Evolutionary conservation across 1,140 invertebrate species (phyloP).

Genomic region (Drosophila arizonae): DNA sequence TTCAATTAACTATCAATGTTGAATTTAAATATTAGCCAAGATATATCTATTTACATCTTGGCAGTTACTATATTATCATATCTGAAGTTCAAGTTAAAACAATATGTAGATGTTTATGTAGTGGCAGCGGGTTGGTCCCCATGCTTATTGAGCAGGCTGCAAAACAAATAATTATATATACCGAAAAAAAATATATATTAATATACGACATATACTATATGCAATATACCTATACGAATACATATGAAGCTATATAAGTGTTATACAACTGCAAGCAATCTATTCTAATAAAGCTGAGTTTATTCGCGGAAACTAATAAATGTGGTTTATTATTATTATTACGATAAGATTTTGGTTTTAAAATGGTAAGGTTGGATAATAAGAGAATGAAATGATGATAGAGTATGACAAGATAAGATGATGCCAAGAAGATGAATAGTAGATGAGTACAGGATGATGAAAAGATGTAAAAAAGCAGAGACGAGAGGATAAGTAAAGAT

Average conservation of each 20-base stretch:
- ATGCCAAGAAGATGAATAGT: neutral
- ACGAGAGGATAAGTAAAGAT: no score
- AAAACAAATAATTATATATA: slow-evolving; percentile 21
- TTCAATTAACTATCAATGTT: slow-evolving; percentile 39
- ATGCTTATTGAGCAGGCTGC: slow-evolving; percentile 34
- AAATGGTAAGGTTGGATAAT: neutral
- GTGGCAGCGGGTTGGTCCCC: slow-evolving; percentile 64
- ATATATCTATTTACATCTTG: slow-evolving; percentile 11
- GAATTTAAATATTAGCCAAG: slow-evolving; percentile 38
- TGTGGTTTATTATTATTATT: no score
- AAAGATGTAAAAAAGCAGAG: neutral
- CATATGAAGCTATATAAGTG: neutral
- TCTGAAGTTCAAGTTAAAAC: neutral
- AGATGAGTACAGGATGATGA: neutral
- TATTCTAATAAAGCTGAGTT: slow-evolving; percentile 57
- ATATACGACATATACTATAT: slow-evolving; percentile 7
- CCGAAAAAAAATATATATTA: slow-evolving; percentile 19
- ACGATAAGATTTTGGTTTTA: neutral
- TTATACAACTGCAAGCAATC: slow-evolving; percentile 3
- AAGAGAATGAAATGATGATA: no score
- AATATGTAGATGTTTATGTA: slow-evolving; percentile 13
- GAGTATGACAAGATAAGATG: no score
- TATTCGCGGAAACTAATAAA: slow-evolving; percentile 14
- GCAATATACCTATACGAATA: slow-evolving; percentile 1
- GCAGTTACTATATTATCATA: slow-evolving; percentile 29